Evolutionary conservation across 2,113 vertebrate genomes (phyloP).

Genomic region (Fukomys damarensis): DNA sequence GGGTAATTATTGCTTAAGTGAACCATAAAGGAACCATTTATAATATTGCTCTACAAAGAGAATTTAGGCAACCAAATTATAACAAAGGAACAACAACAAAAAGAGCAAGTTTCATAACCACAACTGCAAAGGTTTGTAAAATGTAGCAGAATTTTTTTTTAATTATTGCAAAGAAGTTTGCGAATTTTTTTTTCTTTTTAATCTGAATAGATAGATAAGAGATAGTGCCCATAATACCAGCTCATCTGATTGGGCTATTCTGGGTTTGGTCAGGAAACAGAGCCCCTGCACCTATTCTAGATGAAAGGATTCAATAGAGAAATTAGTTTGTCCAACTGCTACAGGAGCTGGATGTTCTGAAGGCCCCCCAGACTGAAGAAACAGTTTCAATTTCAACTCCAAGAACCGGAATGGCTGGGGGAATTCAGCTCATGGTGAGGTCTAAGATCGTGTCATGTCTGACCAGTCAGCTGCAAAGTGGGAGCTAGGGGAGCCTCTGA

Average conservation of each 20-base stretch:
- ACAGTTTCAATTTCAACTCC: neutral
- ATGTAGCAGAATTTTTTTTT: neutral
- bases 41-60: neutral
- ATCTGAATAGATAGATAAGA: neutral
- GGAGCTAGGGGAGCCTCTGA: no score
- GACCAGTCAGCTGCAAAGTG: neutral
- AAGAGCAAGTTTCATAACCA: neutral
- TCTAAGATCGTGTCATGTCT: neutral
- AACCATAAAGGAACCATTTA: neutral
- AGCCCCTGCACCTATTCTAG: neutral
- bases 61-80: neutral
- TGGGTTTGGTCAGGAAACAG: neutral
- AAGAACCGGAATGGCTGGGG: neutral
- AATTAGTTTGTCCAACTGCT: neutral
- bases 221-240: neutral
- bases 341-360: neutral
- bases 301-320: neutral
- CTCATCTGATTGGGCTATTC: neutral
- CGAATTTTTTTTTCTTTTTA: constrained; percentile 22
- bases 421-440: neutral
- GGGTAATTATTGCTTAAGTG: neutral
- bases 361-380: neutral
- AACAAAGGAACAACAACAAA: neutral
- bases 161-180: neutral
- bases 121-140: neutral